A percentile compares a stretch with the other conserved stretches of the same genome.
Conservation (phyloP, 2,113 vertebrate species). For the Leptobrachium ailaonicum region DNA sequence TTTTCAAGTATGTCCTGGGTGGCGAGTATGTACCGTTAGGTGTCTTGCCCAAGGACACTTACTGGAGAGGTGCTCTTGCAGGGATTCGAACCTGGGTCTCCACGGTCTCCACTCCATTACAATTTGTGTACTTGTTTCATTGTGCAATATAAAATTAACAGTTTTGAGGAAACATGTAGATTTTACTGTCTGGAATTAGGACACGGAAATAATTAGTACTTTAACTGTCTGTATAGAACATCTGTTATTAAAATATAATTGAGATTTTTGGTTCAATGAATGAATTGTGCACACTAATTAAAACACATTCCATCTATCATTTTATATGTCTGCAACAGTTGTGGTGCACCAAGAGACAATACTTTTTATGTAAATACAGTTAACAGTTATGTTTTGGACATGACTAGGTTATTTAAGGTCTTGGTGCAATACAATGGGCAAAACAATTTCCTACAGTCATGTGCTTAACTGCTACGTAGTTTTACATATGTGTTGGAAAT, state of each 20-base stretch:
- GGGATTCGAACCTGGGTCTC: too few species aligned
- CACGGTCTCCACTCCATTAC: too few species aligned
- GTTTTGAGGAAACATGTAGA: neutral
- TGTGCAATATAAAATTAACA: too few species aligned
- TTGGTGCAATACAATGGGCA: neutral
- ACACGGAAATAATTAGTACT: slow-evolving; percentile 5
- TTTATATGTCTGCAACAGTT: neutral
- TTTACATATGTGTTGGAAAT: too few species aligned
- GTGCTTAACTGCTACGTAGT: too few species aligned
- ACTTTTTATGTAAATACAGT: neutral
- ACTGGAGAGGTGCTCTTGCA: too few species aligned
- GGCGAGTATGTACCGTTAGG: too few species aligned
- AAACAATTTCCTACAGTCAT: too few species aligned
- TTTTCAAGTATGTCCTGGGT: too few species aligned
- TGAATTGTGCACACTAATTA: neutral
- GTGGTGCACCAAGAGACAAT: neutral
- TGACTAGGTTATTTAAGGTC: neutral
- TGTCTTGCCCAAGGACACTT: too few species aligned
- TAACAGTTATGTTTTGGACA: neutral
- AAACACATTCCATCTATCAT: neutral
- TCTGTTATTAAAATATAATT: slow-evolving; percentile 13
- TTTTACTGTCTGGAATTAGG: neutral
- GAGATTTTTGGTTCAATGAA: neutral
- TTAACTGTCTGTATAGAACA: neutral
- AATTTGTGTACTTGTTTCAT: too few species aligned